Evolutionary conservation across 1,140 invertebrate species (phyloP), one percentile per base, ranked within the genome.

Genomic region (Harlomillsia oculata): DNA sequence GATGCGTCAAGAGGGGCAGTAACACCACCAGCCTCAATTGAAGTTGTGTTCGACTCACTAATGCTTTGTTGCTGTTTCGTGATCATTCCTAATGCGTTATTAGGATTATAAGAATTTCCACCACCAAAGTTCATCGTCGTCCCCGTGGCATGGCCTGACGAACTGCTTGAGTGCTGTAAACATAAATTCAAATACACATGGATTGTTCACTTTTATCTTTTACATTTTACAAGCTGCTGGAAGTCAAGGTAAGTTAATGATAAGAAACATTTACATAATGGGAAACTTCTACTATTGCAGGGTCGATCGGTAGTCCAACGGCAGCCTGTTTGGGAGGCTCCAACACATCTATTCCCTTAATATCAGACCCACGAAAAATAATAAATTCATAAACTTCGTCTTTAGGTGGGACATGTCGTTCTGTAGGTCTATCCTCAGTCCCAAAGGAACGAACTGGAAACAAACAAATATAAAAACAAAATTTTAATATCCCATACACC

Each of bases 311-410:
- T 75, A 79, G 68, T 18, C 73, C 72, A 34, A 68, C 66, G 40
- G 67, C 66, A 23, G 71, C 64, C 20, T 43, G 20, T 36, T 62
- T 55, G 25, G 72, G 71, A 36, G 69, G 69, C 55, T 82, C 80
- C 70, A 81, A 81, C 1, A 99, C 92, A 71, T 91, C 82, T 66
- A 99, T 91, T 72, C 99, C 96, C 75, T 99, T 99, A 68, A 99
- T 99, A 72, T 99, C 96, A 64, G 88, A 85, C 26, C 94, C 96
- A 62, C 95, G 78, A 75, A 99, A 99, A 48, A 99, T 82, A 64
- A 99, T 99, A 72, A 95, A 97, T 68, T 99, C 96, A 75, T 97
- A 99, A 30, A 99, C 84, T 74, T 98, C 93, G 76, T 91, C 92
- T 70, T 96, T 86, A 37, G 93, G 87, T 37, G 88, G 84, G 32